Base-by-base conservation (phyloP, 2,113 vertebrate genomes). In the Excalfactoria chinensis region DNA sequence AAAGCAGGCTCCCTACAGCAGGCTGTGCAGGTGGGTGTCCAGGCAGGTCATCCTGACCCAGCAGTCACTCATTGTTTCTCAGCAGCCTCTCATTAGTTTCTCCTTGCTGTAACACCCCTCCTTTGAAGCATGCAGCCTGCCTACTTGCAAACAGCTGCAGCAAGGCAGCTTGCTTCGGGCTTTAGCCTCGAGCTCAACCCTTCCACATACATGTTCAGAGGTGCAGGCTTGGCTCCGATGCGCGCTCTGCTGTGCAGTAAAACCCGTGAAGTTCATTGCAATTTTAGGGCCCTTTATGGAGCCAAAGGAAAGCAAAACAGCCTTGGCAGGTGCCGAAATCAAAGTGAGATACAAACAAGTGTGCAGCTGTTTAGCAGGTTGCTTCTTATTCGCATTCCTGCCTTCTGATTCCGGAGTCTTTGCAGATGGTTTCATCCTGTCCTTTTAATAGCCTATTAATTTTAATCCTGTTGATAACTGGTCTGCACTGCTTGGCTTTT, bases 151-250 rank as follows among this genome's bases (percentile, higher is more conserved):
- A 44, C 22, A 72, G 71, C 44, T 59, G 58, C 64, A 66, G 49
- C 71, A 43, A 71, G 18, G 56, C 63, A 60, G 26, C 19, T 73
- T 32, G 28, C n/a, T 40, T 63, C 41, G 13, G 48, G 48, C 10
- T 73, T 37, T 58, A 48, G 30, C 28, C 22, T 46, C 17, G 35
- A 34, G 55, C 28, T 71, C 11, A 9, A 35, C 76, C 32, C 37
- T 80, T 66, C 44, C 34, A 26, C 11, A 1, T 17, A 2, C 1
- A 2, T 1, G 2, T 37, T 62, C 26, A 4, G 3, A 40, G 59
- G 34, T 15, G 48, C 59, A 40, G 11, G 28, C 56, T 23, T 46
- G 18, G 35, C 55, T 40, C 26, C 35, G 23, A 30, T 44, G 25
- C 40, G 44, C 11, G 30, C 7, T 16, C 58, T 75, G 28, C 30